Evolutionary conservation across 2,797 vertebrate species (phyloP), one percentile per base, ranked within the genome.

Genomic region (Tadarida brasiliensis): DNA sequence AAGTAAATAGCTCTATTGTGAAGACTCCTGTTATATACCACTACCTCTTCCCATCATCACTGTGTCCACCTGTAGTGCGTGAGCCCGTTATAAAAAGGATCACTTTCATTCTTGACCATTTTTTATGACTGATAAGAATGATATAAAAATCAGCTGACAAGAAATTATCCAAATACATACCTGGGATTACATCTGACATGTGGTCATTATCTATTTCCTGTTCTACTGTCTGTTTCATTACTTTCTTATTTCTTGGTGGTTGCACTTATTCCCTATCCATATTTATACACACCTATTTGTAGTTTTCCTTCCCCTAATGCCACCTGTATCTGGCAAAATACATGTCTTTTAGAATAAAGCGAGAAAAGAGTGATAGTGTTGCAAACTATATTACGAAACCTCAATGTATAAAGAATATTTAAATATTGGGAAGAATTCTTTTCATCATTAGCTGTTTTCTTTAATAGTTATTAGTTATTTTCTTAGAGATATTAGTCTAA

Each of bases 331-430:
- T 94, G 24, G 20, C 10, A 87, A 88, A 96, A 78, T 59, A 35
- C 30, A 44, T 56, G 16, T 65, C 20, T 78, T 73, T 70, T 39
- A 17, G 30, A 86, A 56, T 44, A 63, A 90, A 49, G 7, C 63
- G 35, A 51, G 22, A 49, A 65, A 82, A 89, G 9, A 87, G 16
- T 28, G 20, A 19, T n/a, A 76, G 22, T 51, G 2, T 94, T 65
- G 11, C 20, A 92, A 10, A 39, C 7, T 11, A 0, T 65, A 51
- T 77, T 56, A 73, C 70, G 39, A 93, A 7, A 81, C 19, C 11
- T 90, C 82, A 74, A 56, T 76, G 86, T 96, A 24, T 71, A 93
- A 87, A 89, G 59, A 61, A 16, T 82, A 51, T 86, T 68, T 91
- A 84, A 86, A 33, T 78, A 59, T 88, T 90, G 68, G 22, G 20